Evolutionary conservation across 2,113 vertebrate species (phyloP), one percentile per base, ranked within the genome.

Genomic region (Cebidichthys violaceus): DNA sequence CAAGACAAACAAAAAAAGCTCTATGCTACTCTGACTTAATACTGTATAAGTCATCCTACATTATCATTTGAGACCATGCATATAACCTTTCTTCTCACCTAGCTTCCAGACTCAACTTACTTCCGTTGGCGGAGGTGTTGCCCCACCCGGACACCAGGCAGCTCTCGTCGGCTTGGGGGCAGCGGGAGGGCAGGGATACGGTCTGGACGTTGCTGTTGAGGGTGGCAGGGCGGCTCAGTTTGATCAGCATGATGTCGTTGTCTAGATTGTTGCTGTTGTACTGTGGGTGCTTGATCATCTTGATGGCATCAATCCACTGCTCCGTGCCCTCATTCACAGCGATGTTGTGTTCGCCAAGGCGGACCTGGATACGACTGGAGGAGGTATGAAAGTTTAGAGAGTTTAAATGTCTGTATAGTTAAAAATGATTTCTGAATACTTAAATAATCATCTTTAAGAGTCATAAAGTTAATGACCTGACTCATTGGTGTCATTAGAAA

Each of bases 121-220:
- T 72, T 62, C 92, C 93, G 1, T 78, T 89, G 88, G 93, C 93
- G n/a, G 91, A 47, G 1, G 89, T 96, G 91, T 96, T 96, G 59
- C 96, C 96, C 96, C 96, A 97, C 50, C 96, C 96, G 0, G 96
- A 97, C 93, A 97, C 92, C 52, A 96, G 60, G 84, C 96, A 98
- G 20, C 20, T 78, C 74, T 95, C 96, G 37, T 96, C 96, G 0
- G 95, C 76, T 0, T 65, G 0, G 1, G 94, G 87, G 10, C 96
- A 95, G 72, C 54, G 86, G 0, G 79, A 66, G 1, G 96, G 88
- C 88, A 97, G 89, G 0, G 92, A 2, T 73, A 97, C 79, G 5
- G 95, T 90, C 1, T 70, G 83, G 75, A 97, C 96, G 0, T 92
- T 90, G 54, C 60, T 20, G 73, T 92, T 96, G 70, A 95, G 24